Evolutionary conservation across 1,140 invertebrate genomes (phyloP), one percentile per base, ranked within the genome.

Genomic region (Saccostrea glomerata): DNA sequence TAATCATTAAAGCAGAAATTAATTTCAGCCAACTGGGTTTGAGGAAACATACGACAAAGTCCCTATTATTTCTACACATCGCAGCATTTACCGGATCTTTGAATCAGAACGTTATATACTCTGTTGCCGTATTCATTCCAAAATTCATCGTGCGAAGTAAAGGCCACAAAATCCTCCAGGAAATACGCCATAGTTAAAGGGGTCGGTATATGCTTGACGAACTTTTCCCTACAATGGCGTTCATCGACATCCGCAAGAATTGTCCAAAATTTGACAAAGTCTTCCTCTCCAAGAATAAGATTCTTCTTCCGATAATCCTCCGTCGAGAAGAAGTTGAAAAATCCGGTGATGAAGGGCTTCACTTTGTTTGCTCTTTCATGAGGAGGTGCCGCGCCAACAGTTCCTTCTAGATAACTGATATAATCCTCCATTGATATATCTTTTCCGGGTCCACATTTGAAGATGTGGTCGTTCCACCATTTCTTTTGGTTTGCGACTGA

Each of bases 391-490:
- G 47, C 47, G 47, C 47, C 47, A 47, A 47, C 47, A 47, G 25
- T 36, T 20, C 84, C 84, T 36, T 85, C 84, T 9, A 85, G 3
- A 36, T 36, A 60, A 13, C 12, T 30, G 23, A 63, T 63, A 20
- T 85, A 85, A 17, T 85, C 84, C 6, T 85, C 58, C 7, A 85
- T 5, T 60, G 56, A 60, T 60, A 85, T 63, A 54, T 60, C 56
- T 63, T 85, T 85, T 20, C 60, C 60, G 1, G 56, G 23, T 63
- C 84, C 84, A 13, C 84, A 12, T 36, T 63, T 85, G 20, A 85
- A 85, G 11, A 85, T 63, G 55, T 85, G 6, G 20, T 66, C 84
- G 20, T 85, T 36, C 84, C 84, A 85, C 58, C 55, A 85, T 63
- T 85, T 85, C 60, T 63, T 85, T 56, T 85, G 84, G 12, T 56